These are phyloP conservation scores for Ochotona princeps DNA, from an alignment of 2,113 vertebrate genomes.

Conservation along the genomic window DNA sequence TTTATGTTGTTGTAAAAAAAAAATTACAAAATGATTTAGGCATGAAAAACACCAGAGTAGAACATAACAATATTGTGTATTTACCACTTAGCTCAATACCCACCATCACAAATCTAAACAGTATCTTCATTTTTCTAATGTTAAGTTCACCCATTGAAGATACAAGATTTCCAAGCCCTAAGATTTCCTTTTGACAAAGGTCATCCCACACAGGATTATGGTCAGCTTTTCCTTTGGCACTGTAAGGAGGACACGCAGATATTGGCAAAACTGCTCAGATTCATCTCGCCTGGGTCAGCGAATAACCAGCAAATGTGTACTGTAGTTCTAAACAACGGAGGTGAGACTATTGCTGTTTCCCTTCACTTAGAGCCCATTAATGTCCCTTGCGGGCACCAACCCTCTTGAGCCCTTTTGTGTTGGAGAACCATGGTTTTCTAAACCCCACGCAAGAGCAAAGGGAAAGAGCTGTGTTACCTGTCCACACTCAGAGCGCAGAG, in stretches of 20 bases:
- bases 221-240: not conserved
- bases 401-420: not conserved
- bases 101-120: not conserved
- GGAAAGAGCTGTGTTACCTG: slow-evolving; percentile 89
- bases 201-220: not conserved
- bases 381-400: not conserved
- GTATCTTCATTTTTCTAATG: not conserved
- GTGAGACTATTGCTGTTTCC: not conserved
- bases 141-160: not conserved
- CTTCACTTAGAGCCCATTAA: not conserved
- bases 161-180: not conserved
- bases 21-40: not conserved
- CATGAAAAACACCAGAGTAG: not conserved
- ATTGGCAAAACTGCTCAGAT: not conserved
- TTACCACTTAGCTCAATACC: not conserved
- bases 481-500: slow-evolving; percentile 98
- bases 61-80: not conserved
- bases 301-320: not conserved
- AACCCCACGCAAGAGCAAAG: not conserved
- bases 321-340: not conserved
- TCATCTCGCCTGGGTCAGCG: not conserved
- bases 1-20: not conserved
- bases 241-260: not conserved
- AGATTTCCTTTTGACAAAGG: not conserved
- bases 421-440: slow-evolving; percentile 26